Conservation (phyloP, 2,888 invertebrate species). For the Hydrotaea cyrtoneurina region DNA sequence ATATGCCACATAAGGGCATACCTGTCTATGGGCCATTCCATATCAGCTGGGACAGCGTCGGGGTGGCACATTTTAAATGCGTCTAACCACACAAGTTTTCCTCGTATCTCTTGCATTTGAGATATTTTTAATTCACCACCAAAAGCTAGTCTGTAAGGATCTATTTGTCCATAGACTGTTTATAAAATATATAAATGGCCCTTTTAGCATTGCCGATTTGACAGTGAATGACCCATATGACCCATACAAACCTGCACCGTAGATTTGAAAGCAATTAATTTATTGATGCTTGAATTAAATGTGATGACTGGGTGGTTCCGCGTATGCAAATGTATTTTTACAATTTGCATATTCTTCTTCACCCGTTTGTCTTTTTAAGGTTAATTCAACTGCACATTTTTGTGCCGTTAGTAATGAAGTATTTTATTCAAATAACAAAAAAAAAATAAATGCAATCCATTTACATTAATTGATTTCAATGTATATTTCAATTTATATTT, state of each 20-base stretch:
- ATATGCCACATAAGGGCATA: too few relatives aligned
- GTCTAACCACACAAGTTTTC: too few relatives aligned
- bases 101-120: too few relatives aligned
- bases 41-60: too few relatives aligned
- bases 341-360: neutral
- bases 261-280: conserved; percentile 56
- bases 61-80: too few relatives aligned
- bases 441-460: neutral
- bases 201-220: too few relatives aligned
- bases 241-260: neutral
- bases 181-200: too few relatives aligned
- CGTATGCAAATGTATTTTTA: conserved; percentile 8
- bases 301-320: neutral
- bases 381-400: neutral
- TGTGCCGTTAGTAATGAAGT: neutral
- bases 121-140: too few relatives aligned
- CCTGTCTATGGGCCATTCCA: neutral
- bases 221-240: too few relatives aligned
- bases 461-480: conserved; percentile 23
- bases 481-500: neutral
- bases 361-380: neutral
- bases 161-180: too few relatives aligned
- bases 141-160: too few relatives aligned
- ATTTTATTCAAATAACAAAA: neutral
- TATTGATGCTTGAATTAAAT: conserved; percentile 49